Conservation (phyloP, 2,888 invertebrate genomes). For the Troilus luridus region DNA sequence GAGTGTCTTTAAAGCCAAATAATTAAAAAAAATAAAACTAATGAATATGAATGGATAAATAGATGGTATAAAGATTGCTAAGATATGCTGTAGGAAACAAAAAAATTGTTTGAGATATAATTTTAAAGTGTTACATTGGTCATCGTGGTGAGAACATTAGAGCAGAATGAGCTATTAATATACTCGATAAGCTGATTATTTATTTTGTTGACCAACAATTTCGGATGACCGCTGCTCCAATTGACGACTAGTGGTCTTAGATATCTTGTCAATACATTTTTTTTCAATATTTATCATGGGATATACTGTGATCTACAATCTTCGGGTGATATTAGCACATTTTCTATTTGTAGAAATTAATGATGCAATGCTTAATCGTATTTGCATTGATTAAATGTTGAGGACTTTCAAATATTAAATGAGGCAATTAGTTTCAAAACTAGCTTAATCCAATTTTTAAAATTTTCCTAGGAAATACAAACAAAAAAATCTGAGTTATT, state of each 20-base stretch:
- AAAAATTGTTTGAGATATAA: too few species aligned
- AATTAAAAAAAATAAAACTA: not conserved
- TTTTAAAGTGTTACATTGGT: not conserved
- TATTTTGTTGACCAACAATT: not conserved
- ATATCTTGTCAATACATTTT: not conserved
- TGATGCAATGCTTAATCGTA: not conserved
- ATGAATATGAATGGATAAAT: not conserved
- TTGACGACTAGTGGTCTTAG: not conserved
- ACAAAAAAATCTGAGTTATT: too few species aligned
- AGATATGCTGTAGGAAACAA: too few species aligned
- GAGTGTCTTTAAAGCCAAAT: too few species aligned
- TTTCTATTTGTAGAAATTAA: slow-evolving; percentile 5
- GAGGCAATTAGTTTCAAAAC: too few species aligned
- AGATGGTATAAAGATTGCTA: not conserved
- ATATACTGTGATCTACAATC: slow-evolving; percentile 40
- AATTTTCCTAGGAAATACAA: too few species aligned
- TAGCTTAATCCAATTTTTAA: too few species aligned
- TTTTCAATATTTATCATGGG: not conserved
- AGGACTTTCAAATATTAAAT: not conserved
- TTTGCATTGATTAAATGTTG: not conserved
- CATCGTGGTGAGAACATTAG: not conserved
- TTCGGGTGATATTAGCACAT: slow-evolving; percentile 53
- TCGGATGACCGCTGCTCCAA: not conserved
- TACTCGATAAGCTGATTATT: not conserved
- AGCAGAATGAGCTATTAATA: not conserved